A percentile compares a stretch with the other conserved stretches of the same genome.
Evolutionary conservation across 2,888 invertebrate species (phyloP).

Genomic region (Leptinotarsa peninsularis): DNA sequence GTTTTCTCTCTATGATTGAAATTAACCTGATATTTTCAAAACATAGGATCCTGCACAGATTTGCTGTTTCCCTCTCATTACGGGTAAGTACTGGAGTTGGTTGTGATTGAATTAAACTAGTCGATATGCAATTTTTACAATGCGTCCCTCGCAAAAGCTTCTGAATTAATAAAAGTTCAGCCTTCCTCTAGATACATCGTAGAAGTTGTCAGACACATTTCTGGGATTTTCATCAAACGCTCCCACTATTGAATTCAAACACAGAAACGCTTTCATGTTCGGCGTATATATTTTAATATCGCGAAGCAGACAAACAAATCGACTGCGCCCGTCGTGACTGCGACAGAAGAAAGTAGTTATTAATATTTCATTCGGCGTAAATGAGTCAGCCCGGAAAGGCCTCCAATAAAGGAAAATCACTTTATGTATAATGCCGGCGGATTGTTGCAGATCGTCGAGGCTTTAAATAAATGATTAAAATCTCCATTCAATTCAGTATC

Average conservation of each 20-base stretch:
- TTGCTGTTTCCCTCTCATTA: too few species aligned
- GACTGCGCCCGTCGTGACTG: conserved; percentile 37
- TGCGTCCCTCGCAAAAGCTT: too few species aligned
- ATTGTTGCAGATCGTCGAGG: conserved; percentile 16
- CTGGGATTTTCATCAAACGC: conserved; percentile 20
- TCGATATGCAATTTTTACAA: too few species aligned
- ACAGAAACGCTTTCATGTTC: conserved; percentile 50
- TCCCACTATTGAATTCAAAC: conserved; percentile 33
- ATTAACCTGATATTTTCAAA: too few species aligned
- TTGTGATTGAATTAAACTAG: too few species aligned
- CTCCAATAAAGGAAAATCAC: conserved; percentile 36
- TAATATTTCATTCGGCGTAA: conserved; percentile 48
- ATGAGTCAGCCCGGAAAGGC: conserved; percentile 45
- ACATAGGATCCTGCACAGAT: too few species aligned
- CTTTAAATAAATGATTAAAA: conserved; percentile 5
- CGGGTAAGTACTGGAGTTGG: too few species aligned
- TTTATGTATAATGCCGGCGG: conserved; percentile 10
- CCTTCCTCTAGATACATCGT: not conserved
- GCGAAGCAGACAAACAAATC: conserved; percentile 44
- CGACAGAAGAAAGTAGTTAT: conserved; percentile 45
- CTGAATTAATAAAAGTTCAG: too few species aligned
- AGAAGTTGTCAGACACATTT: conserved; percentile 8
- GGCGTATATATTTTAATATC: conserved; percentile 47
- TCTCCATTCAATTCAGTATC: conserved; percentile 14
- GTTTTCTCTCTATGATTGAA: too few species aligned